Evolutionary conservation across 2,797 vertebrate genomes (phyloP).

Genomic region (Chelmon rostratus): DNA sequence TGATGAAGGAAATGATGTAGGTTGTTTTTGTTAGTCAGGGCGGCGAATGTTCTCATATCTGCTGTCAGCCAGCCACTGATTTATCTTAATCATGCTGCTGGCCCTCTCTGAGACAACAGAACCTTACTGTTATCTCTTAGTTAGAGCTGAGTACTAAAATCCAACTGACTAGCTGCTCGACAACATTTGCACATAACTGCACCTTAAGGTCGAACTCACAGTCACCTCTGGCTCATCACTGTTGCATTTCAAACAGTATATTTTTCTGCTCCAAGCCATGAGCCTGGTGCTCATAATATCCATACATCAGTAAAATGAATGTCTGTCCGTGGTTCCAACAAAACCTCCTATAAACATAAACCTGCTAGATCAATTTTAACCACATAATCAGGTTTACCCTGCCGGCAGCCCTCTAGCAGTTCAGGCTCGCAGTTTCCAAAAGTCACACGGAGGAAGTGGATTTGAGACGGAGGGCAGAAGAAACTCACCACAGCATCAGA

Average conservation of each 20-base stretch:
- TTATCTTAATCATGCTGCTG: neutral
- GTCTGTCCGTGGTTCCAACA: neutral
- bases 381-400: neutral
- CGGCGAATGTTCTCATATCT: neutral
- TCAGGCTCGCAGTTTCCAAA: neutral
- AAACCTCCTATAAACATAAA: neutral
- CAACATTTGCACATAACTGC: neutral
- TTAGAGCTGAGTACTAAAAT: neutral
- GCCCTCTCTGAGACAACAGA: neutral
- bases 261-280: too few relatives aligned
- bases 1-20: neutral
- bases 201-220: neutral
- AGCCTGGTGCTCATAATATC: neutral
- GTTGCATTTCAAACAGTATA: neutral
- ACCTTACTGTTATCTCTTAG: neutral
- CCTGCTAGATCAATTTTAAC: neutral
- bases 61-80: slow-evolving; percentile 12
- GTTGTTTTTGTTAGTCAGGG: neutral
- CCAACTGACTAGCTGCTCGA: neutral
- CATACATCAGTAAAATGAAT: neutral
- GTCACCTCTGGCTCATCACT: neutral
- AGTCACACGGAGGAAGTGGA: neutral
- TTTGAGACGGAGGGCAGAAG: neutral
- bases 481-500: neutral
- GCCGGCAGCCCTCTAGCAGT: neutral